phyloP scores from a whole-genome alignment of 1,140 invertebrate genomes.

The Zaprionus gabonicus region DNA sequence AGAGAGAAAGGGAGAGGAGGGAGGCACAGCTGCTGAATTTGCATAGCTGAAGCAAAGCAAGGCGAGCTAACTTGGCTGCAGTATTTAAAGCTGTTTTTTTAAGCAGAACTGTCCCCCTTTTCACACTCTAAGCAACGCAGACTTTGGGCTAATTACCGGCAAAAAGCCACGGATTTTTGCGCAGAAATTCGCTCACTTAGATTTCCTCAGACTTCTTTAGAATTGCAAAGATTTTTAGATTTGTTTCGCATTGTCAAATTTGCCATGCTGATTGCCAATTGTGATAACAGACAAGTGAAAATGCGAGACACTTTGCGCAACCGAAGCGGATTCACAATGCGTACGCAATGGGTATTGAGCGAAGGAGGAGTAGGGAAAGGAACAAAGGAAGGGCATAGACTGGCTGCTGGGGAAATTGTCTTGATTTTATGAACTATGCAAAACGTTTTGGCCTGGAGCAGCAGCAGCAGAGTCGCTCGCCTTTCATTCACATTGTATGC shows the following conservation, averaged over 20 bases:
- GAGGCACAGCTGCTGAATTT: constrained; percentile 13
- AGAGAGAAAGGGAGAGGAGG: not conserved
- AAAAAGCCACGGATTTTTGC: constrained; percentile 2
- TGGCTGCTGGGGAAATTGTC: not conserved
- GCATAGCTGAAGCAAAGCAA: constrained; percentile 7
- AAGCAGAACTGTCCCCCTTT: no score
- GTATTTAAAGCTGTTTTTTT: not conserved
- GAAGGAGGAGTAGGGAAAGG: not conserved
- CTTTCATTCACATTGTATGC: constrained; percentile 67
- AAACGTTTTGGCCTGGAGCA: constrained; percentile 25
- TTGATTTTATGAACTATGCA: constrained; percentile 45
- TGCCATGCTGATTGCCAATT: constrained; percentile 51
- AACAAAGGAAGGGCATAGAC: no score
- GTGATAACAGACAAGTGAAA: constrained; percentile 28
- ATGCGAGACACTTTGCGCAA: not conserved
- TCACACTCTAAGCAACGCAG: no score
- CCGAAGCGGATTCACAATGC: constrained; percentile 2
- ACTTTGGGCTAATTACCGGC: constrained; percentile 23
- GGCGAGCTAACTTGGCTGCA: not conserved
- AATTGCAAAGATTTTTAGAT: constrained; percentile 3
- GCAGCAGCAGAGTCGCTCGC: constrained; percentile 17
- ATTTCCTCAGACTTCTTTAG: not conserved
- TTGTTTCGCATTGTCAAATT: constrained; percentile 26
- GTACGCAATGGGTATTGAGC: no score
- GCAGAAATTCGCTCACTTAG: not conserved